Conservation (phyloP, 2,888 invertebrate species). For the Nemotelus nigrinus region DNA sequence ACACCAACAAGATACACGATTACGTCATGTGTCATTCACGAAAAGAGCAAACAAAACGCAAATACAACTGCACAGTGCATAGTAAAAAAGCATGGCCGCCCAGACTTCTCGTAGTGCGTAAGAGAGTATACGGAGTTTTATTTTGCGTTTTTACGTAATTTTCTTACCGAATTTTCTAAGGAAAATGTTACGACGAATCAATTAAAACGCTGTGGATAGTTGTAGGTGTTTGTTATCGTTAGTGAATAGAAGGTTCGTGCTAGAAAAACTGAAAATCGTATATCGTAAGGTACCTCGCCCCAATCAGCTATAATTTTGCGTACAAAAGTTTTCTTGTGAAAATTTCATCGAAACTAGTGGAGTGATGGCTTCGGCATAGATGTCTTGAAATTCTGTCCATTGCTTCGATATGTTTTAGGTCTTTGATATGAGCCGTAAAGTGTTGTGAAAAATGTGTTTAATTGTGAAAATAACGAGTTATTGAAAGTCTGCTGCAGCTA, state of each 20-base stretch:
- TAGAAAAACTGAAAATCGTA: conserved; percentile 4
- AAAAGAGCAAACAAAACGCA: conserved; percentile 43
- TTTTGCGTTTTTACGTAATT: conserved; percentile 25
- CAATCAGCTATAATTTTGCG: conserved; percentile 28
- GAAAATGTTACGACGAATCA: conserved; percentile 36
- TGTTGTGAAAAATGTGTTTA: neutral
- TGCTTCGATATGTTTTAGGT: too few relatives aligned
- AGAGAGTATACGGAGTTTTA: conserved; percentile 23
- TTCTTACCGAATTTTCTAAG: conserved; percentile 17
- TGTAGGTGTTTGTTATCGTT: conserved; percentile 12
- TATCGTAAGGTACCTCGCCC: conserved; percentile 29
- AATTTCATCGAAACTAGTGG: too few relatives aligned
- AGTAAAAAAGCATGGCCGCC: conserved; percentile 46
- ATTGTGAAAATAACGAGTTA: neutral
- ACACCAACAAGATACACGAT: conserved; percentile 34
- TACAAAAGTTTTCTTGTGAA: neutral
- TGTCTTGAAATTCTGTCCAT: too few relatives aligned
- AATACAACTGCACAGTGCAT: conserved; percentile 43
- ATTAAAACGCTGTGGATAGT: conserved; percentile 37
- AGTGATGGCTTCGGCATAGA: too few relatives aligned
- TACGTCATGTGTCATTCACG: conserved; percentile 40
- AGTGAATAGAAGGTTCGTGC: conserved; percentile 27
- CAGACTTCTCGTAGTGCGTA: conserved; percentile 41
- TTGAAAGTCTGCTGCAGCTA: neutral
- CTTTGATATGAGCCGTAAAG: neutral